Percentiles rank a stretch among this genome's conserved stretches.
phyloP scores from a whole-genome alignment of 53 echinoderm and acorn worm genomes.

The Paelopatides confundens region DNA sequence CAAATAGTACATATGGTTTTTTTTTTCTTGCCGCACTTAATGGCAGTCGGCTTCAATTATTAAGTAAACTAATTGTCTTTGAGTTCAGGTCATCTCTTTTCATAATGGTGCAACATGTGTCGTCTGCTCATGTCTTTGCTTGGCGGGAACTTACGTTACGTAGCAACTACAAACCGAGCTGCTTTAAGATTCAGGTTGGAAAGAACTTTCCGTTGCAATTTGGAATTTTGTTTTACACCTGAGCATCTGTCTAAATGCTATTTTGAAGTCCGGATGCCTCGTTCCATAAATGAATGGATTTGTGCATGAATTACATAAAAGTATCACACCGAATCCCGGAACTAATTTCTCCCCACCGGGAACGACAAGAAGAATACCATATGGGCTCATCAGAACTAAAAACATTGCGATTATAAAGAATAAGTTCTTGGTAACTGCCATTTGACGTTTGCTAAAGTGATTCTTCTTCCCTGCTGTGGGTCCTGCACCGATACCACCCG shows the following conservation, averaged over 20 bases:
- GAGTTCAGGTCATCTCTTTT: no score
- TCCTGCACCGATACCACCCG: slow-evolving; percentile 43
- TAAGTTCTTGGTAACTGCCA: slow-evolving; percentile 90
- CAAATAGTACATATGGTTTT: no score
- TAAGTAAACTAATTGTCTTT: no score
- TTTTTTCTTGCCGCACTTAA: no score
- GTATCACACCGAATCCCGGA: slow-evolving; percentile 71
- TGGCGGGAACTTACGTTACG: no score
- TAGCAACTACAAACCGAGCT: no score
- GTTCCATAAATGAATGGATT: slow-evolving; percentile 89
- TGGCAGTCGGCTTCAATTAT: no score
- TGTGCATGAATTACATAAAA: slow-evolving; percentile 79
- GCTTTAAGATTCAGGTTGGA: background rate
- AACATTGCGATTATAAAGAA: slow-evolving; percentile 81
- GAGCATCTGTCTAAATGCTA: slow-evolving; percentile 63
- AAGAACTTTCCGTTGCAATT: slow-evolving; percentile 34
- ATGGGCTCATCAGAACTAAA: slow-evolving; percentile 74
- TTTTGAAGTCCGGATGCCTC: slow-evolving; percentile 82
- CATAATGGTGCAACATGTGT: no score
- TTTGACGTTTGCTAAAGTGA: slow-evolving; percentile 73
- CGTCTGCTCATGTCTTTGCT: no score
- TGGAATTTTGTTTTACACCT: slow-evolving; percentile 58
- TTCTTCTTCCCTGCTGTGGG: slow-evolving; percentile 4
- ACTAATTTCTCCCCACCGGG: slow-evolving; percentile 81
- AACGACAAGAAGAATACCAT: slow-evolving; percentile 72